phyloP scores from a whole-genome alignment of 2,113 vertebrate species.

The Myodes glareolus region DNA sequence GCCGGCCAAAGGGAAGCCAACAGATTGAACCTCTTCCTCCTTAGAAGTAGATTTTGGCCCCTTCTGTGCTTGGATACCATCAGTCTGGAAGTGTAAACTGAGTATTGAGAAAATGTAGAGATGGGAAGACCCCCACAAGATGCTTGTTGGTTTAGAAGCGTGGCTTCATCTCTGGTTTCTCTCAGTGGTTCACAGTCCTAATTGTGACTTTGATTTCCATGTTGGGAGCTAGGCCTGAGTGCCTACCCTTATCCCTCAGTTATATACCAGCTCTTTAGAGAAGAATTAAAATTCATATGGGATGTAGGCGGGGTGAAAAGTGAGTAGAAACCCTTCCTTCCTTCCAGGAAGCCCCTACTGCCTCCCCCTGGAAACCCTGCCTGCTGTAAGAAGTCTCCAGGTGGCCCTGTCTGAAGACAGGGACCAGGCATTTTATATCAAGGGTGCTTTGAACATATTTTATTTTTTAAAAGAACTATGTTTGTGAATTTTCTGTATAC shows the following conservation, averaged over 20 bases:
- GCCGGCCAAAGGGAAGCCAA: constrained; percentile 59
- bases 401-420: constrained; percentile 79
- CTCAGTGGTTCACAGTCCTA: neutral
- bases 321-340: neutral
- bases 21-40: neutral
- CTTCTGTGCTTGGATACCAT: neutral
- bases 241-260: neutral
- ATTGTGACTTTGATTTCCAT: neutral
- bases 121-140: neutral
- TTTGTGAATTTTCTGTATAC: constrained; percentile 90
- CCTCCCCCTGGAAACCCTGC: constrained; percentile 75
- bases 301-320: neutral
- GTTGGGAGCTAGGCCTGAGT: neutral
- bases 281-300: constrained; percentile 30
- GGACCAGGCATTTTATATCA: constrained; percentile 88
- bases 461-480: constrained; percentile 88
- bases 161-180: neutral
- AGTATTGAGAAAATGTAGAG: too few relatives aligned
- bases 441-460: constrained; percentile 91
- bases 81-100: neutral
- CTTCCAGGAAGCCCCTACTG: constrained; percentile 42
- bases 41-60: neutral
- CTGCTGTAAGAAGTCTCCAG: constrained; percentile 66
- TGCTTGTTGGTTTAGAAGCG: neutral
- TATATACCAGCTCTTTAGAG: constrained; percentile 40